Conservation (phyloP, 2,888 invertebrate genomes). For the Rotaria sp. region DNA sequence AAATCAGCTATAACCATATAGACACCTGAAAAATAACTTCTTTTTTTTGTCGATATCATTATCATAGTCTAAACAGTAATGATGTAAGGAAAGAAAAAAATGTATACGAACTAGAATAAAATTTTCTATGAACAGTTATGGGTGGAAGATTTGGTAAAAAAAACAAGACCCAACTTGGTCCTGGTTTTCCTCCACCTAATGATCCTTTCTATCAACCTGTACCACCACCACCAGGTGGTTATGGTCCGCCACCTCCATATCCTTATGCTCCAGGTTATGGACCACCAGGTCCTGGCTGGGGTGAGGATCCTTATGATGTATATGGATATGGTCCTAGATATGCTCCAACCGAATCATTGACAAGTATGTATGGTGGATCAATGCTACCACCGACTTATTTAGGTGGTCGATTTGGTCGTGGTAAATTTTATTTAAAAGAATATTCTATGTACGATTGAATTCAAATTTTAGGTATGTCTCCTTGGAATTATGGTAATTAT, state of each 20-base stretch:
- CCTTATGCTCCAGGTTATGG: background rate
- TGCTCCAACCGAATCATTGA: background rate
- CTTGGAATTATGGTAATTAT: slow-evolving; percentile 16
- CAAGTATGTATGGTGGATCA: no score
- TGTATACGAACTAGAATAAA: background rate
- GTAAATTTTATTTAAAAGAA: background rate
- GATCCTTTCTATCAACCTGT: background rate
- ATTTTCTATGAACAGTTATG: background rate
- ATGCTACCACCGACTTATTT: no score
- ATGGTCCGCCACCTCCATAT: background rate
- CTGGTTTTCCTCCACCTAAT: background rate
- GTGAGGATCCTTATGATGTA: background rate
- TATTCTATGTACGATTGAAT: background rate
- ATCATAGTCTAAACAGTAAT: background rate
- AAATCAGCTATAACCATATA: background rate
- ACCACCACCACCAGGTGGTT: background rate
- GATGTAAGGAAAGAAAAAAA: background rate
- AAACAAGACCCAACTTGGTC: background rate
- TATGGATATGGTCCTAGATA: background rate
- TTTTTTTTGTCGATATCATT: background rate
- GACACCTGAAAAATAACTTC: background rate
- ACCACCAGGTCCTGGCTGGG: background rate
- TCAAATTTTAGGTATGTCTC: background rate
- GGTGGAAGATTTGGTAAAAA: background rate
- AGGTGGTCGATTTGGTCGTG: background rate